These are phyloP conservation scores for Brachymystax lenok DNA, from an alignment of 2,797 vertebrate genomes.

Conservation along the genomic window DNA sequence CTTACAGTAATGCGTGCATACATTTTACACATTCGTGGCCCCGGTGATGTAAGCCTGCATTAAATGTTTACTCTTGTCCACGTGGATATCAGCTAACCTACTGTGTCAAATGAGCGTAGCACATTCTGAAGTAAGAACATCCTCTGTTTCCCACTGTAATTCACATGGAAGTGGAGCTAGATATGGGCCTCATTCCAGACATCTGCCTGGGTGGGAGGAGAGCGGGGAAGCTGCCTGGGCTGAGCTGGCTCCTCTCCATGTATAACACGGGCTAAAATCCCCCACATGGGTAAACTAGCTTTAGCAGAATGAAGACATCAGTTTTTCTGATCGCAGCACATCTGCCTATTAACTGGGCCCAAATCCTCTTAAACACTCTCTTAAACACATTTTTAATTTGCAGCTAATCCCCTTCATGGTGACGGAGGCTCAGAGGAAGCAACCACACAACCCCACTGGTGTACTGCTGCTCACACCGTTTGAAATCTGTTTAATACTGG, in stretches of 20 bases:
- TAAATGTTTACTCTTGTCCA: too few species aligned
- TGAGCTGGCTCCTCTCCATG: background rate
- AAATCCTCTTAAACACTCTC: constrained; percentile 52
- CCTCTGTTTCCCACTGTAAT: background rate
- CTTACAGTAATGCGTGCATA: too few species aligned
- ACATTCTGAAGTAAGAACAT: background rate
- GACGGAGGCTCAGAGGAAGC: too few species aligned
- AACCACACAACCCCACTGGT: too few species aligned
- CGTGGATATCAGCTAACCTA: too few species aligned
- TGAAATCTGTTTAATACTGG: too few species aligned
- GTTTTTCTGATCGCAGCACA: constrained; percentile 13
- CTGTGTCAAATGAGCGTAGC: background rate
- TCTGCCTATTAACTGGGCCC: constrained; percentile 31
- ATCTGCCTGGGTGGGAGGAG: background rate
- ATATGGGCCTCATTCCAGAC: background rate
- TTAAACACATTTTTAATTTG: constrained; percentile 36
- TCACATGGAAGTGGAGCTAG: background rate
- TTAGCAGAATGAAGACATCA: constrained; percentile 35
- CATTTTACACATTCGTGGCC: too few species aligned
- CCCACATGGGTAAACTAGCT: constrained; percentile 17
- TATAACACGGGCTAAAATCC: background rate
- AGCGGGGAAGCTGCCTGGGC: background rate
- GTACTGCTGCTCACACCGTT: too few species aligned
- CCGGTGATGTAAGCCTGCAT: too few species aligned
- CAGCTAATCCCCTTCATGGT: constrained; percentile 34